These are phyloP conservation scores for Drosophila quadrilineata DNA, from an alignment of 1,140 invertebrate genomes.

Conservation along the genomic window DNA sequence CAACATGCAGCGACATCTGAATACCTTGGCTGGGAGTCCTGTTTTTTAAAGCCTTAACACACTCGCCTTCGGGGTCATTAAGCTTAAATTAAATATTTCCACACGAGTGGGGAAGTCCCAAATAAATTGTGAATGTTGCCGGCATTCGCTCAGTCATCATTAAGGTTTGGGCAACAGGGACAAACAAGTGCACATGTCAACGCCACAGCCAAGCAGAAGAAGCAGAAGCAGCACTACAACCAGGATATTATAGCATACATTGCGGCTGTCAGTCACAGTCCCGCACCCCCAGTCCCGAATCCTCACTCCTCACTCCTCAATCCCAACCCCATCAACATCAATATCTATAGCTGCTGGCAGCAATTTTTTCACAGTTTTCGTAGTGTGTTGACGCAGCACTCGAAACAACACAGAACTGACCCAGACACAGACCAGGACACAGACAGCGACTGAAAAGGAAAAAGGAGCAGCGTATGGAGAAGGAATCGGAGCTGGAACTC, in stretches of 20 bases:
- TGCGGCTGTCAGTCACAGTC: slow-evolving; percentile 73
- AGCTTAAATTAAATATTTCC: slow-evolving; percentile 79
- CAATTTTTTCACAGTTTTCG: slow-evolving; percentile 19
- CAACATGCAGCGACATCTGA: slow-evolving; percentile 54
- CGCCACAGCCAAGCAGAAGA: slow-evolving; percentile 29
- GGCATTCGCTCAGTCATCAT: slow-evolving; percentile 70
- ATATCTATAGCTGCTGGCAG: background rate
- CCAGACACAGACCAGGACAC: slow-evolving; percentile 22
- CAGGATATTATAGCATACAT: slow-evolving; percentile 78
- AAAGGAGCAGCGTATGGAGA: no score
- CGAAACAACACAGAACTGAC: slow-evolving; percentile 51
- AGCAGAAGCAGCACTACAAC: background rate
- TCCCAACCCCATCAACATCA: no score
- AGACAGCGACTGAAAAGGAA: slow-evolving; percentile 14
- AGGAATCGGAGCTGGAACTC: slow-evolving; percentile 11
- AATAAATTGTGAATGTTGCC: slow-evolving; percentile 69
- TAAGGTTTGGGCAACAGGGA: slow-evolving; percentile 63
- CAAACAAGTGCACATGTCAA: slow-evolving; percentile 77
- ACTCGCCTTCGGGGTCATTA: slow-evolving; percentile 69
- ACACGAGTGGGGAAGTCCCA: slow-evolving; percentile 57
- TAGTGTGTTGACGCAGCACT: slow-evolving; percentile 64
- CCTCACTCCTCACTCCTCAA: no score
- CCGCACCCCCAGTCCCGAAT: slow-evolving; percentile 4
- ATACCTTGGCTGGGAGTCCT: background rate
- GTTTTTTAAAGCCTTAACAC: slow-evolving; percentile 60